Evolutionary conservation across 2,888 invertebrate genomes (phyloP), one percentile per base, ranked within the genome.

Genomic region (Petrophora chlorosata): DNA sequence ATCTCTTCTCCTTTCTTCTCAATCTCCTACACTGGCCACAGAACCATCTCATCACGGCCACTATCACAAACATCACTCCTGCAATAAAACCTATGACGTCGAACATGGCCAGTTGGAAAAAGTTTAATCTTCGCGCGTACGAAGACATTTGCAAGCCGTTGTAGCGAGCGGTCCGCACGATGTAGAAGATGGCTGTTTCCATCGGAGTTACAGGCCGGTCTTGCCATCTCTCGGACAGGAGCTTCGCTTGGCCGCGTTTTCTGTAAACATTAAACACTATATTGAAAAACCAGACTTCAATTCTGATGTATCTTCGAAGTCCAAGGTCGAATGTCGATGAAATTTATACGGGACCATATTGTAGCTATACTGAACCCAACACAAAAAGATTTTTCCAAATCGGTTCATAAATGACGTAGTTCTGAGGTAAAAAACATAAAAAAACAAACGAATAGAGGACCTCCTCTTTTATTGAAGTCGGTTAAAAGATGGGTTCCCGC

Each of bases 131-230:
- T 0, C 76, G 67, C 1, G 62, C 67, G 3, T 64, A 59, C 0
- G 77, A 67, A 0, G 74, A 70, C 61, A 76, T 63, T n/a, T 65
- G 14, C 2, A 73, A 54, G 0, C 66, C 65, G 17, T 61, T 59
- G 51, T 63, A 56, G 2, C 71, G 67, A 2, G 73, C 78, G 0
- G 68, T 62, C 15, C 61, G 67, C 47, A 80, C 77, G 5, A 79
- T 62, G 56, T 75, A 64, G 58, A 66, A 72, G 1, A 79, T 38
- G 0, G 80, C 80, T 0, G 65, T 64, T n/a, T 73, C 73, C 74
- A 80, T 78, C 0, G 79, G 78, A 0, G 60, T 5, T 0, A 63
- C 42, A 0, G 68, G 72, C 0, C 77, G 70, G 26, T 73, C 70
- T 32, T 56, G 54, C 77, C 79, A 80, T 19, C 64, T 57, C 5